phyloP scores from a whole-genome alignment of 2,113 vertebrate genomes.

The Murina feae region DNA sequence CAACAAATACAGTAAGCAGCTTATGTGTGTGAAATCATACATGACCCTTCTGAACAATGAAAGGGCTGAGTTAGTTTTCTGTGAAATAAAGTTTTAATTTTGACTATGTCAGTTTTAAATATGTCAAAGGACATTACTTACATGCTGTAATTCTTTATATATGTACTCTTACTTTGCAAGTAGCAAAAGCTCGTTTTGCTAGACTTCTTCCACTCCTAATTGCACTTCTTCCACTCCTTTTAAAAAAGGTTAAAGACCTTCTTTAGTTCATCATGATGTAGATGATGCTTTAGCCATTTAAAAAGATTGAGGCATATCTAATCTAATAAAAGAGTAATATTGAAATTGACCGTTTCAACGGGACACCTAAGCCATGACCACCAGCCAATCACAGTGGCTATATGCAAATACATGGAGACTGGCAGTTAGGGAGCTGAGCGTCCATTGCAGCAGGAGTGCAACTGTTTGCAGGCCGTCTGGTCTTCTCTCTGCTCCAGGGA shows the following conservation, averaged over 20 bases:
- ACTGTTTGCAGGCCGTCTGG: no score
- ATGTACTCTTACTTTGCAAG: background rate
- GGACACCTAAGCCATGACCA: no score
- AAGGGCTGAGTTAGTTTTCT: background rate
- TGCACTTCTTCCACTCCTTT: background rate
- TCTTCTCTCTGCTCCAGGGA: no score
- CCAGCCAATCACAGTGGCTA: no score
- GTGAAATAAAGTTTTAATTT: conserved; percentile 39
- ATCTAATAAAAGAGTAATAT: no score
- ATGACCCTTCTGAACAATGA: background rate
- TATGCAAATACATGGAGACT: no score
- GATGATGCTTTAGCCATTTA: background rate
- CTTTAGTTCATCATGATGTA: background rate
- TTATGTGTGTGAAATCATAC: conserved; percentile 1
- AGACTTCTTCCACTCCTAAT: background rate
- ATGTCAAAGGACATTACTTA: conserved; percentile 14
- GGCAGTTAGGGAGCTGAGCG: no score
- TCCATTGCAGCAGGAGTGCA: no score
- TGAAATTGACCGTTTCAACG: no score
- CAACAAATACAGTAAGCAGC: background rate
- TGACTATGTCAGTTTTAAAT: conserved; percentile 6
- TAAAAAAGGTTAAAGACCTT: background rate
- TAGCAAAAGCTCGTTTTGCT: background rate
- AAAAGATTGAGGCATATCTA: background rate
- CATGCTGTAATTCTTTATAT: background rate